Base-by-base conservation (phyloP, 2,888 invertebrate genomes). In the Cephus nigrinus region DNA sequence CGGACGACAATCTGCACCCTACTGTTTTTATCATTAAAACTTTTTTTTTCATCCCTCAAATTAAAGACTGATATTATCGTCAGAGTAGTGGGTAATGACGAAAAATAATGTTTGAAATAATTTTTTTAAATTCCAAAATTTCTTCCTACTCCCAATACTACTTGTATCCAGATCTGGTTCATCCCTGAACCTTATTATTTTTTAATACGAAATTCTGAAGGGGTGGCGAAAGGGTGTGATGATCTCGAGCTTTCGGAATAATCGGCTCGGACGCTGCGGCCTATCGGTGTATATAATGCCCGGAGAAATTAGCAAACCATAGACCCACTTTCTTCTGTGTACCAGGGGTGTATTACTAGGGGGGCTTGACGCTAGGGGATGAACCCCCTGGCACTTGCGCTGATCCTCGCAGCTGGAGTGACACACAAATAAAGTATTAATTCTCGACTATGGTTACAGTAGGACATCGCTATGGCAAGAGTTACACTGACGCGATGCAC, bases 401-500 rank as follows among this genome's bases (percentile, higher is more conserved):
- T 88, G 86, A 89, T 90, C 90, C 89, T 87, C 89, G 89, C 90
- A 90, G 90, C 90, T 90, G 90, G 90, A 90, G 87, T 88, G 88
- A 89, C 88, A 85, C 86, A 88, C 89, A 89, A 89, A 88, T 89
- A 89, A 89, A 87, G 89, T 89, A 90, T 89, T 90, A 89, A 90
- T 89, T 88, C 89, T 81, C 86, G 83, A 87, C 88, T 82, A 82
- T 79, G 81, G 83, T 82, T 77, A 80, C 82, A 85, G 84, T 84
- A 85, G 36, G 33, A 73, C 34, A 30, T 33, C 34, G 74, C 74
- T 33, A 34, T 73, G 30, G 74, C 23, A 34, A 73, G 74, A 73
- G 35, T 73, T 73, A 73, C 74, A 71, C 9, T 33, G 30, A 11
- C 30, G 30, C 31, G 71, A 55, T 31, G 31, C 30, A 32, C 5